Evolutionary conservation across 2,888 invertebrate genomes (phyloP), one percentile per base, ranked within the genome.

Genomic region (Congeria kusceri): DNA sequence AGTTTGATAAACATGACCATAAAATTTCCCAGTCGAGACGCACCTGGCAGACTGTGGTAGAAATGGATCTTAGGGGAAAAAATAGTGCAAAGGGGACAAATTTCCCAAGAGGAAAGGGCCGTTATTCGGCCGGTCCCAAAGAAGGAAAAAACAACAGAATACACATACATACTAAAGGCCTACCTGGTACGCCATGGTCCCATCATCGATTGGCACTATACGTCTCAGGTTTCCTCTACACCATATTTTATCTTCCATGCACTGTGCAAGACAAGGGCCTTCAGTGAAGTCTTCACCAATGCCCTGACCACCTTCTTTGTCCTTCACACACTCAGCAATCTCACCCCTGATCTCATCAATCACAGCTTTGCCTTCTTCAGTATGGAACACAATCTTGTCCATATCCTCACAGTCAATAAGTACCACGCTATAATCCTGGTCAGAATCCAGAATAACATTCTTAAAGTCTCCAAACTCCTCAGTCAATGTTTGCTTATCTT

Each of bases 261-360:
- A 71, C 39, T 62, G 63, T 5, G 96, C 96, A 25, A 96, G 94
- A 90, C 96, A 97, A 4, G 96, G 94, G 80, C 96, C 96, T 0
- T 96, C 96, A 2, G 94, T 91, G 5, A 94, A 92, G 13, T 69
- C 72, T 87, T 94, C 94, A 0, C 94, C 94, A 69, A 94, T 93
- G 0, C 94, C 92, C 15, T 93, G 88, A 29, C 92, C 92, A 86
- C 95, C 95, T 59, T 69, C 53, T 11, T 72, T 74, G 29, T 57
- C 69, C 27, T 82, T 69, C 9, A 87, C 84, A 62, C 58, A 57
- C 49, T 80, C 76, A 1, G 23, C 59, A 11, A 81, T 79, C 32
- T 47, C 64, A 47, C 65, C 71, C 46, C 46, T 62, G 3, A 86
- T 68, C 18, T 76, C 72, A n/a, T 78, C 61, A n/a, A 81, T 23